phyloP scores from a whole-genome alignment of 2,113 vertebrate genomes.

The Dicerorhinus sumatrensis region DNA sequence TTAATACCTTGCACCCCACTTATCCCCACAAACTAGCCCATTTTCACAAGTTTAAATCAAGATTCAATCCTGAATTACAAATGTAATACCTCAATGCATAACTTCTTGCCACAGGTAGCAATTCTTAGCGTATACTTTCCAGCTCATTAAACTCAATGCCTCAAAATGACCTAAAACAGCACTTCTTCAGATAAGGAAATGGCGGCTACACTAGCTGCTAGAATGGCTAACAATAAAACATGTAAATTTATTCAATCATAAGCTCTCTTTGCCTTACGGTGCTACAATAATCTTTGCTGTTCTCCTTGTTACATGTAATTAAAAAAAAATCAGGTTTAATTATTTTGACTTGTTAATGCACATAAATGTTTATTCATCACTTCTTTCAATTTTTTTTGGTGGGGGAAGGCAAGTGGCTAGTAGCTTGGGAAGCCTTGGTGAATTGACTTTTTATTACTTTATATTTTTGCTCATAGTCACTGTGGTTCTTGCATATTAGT shows the following conservation, averaged over 20 bases:
- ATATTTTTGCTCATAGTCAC: neutral
- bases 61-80: constrained; percentile 37
- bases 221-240: neutral
- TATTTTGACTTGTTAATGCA: neutral
- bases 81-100: constrained; percentile 51
- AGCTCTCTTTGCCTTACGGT: neutral
- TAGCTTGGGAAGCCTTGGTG: neutral
- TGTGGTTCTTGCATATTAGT: neutral
- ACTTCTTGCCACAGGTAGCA: constrained; percentile 57
- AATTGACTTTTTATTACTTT: neutral
- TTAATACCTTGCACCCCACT: constrained; percentile 1
- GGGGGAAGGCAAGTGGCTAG: neutral
- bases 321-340: neutral
- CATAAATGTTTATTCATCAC: neutral
- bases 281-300: neutral
- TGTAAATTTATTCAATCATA: constrained; percentile 40
- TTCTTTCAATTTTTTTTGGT: neutral
- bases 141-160: constrained; percentile 59
- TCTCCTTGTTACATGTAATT: neutral
- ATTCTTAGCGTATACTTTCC: constrained; percentile 14
- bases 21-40: neutral
- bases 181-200: constrained; percentile 54
- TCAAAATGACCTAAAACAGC: constrained; percentile 11
- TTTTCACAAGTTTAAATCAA: constrained; percentile 55
- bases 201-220: neutral